Percentiles rank a stretch among this genome's conserved stretches.
Evolutionary conservation across 2,113 vertebrate genomes (phyloP).

Genomic region (Aegithalos caudatus): DNA sequence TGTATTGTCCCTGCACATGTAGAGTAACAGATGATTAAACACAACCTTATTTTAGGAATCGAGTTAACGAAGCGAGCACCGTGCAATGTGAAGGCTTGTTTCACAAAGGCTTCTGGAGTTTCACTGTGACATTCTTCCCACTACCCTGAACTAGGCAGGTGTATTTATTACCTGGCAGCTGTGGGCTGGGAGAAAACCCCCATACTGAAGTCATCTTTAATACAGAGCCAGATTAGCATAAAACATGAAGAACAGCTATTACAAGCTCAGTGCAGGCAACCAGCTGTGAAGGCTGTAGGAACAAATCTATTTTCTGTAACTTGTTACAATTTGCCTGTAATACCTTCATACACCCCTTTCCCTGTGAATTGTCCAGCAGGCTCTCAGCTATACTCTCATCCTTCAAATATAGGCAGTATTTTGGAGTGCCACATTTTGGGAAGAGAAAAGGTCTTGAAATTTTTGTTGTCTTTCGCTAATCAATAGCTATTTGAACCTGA

Average conservation of each 20-base stretch:
- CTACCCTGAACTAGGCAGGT: neutral
- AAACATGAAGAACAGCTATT: neutral
- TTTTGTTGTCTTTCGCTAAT: neutral
- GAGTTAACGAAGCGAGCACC: neutral
- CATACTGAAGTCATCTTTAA: neutral
- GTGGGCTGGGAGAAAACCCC: neutral
- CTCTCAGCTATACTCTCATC: neutral
- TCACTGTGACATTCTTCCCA: neutral
- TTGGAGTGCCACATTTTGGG: neutral
- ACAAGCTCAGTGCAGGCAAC: neutral
- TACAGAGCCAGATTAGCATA: neutral
- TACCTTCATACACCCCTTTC: neutral
- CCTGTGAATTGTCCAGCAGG: neutral
- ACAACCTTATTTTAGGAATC: neutral
- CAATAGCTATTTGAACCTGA: neutral
- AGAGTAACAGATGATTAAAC: constrained; percentile 10
- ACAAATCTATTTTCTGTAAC: neutral
- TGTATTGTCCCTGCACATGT: neutral
- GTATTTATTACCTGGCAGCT: neutral
- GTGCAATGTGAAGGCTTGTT: neutral
- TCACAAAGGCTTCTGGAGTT: neutral
- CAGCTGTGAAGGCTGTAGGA: neutral
- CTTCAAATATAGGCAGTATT: neutral
- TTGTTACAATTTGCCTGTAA: neutral
- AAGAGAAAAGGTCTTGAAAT: neutral